Conservation (phyloP, 2,113 vertebrate genomes). For the Recurvirostra avosetta region DNA sequence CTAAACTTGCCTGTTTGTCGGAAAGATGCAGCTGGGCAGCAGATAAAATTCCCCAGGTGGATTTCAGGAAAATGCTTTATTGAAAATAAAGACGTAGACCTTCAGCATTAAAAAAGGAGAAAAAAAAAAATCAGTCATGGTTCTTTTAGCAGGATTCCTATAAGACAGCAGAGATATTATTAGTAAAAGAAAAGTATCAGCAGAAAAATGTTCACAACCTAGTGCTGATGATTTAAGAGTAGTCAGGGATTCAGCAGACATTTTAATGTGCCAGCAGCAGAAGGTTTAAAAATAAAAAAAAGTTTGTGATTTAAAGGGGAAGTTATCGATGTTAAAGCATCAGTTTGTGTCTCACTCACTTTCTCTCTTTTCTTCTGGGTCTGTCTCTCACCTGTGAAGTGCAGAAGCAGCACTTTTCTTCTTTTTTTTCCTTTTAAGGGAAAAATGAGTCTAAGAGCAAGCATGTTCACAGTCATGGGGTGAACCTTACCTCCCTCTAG, state of each 20-base stretch:
- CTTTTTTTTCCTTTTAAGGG: neutral
- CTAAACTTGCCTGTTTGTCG: neutral
- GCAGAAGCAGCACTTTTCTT: neutral
- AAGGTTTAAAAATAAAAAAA: slow-evolving; percentile 23
- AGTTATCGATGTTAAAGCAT: neutral
- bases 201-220: slow-evolving; percentile 50
- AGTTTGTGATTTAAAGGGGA: slow-evolving; percentile 32
- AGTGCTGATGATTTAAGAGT: slow-evolving; percentile 46
- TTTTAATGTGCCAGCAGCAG: slow-evolving; percentile 50
- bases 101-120: neutral
- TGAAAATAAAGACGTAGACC: slow-evolving; percentile 12
- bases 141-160: slow-evolving; percentile 28
- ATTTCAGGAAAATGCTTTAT: neutral
- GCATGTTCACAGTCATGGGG: neutral
- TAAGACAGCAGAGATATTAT: slow-evolving; percentile 41
- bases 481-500: neutral
- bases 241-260: slow-evolving; percentile 45
- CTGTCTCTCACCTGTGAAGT: neutral
- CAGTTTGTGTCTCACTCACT: neutral
- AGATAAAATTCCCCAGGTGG: neutral
- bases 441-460: neutral
- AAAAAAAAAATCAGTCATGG: neutral
- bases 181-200: slow-evolving; percentile 50
- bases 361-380: neutral
- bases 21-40: neutral